Conservation (phyloP, 2,113 vertebrate genomes). For the Camelus dromedarius region DNA sequence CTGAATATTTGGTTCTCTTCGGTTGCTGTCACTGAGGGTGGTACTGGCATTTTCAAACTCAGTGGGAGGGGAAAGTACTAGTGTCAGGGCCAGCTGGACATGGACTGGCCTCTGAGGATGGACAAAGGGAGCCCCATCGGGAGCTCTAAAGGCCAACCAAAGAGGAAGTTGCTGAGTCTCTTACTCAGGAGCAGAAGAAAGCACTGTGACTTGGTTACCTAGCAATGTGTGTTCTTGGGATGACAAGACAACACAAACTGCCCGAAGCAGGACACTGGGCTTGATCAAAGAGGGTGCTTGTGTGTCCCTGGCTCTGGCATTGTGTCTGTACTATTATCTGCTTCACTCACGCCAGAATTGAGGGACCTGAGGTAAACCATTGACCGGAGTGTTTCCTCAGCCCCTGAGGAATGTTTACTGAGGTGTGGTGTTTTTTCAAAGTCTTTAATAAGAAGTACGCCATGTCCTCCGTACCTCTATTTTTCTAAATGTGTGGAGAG, state of each 20-base stretch:
- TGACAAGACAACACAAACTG: neutral
- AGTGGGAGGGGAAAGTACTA: neutral
- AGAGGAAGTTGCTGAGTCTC: slow-evolving; percentile 4
- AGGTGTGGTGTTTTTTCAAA: slow-evolving; percentile 81
- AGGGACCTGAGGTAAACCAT: slow-evolving; percentile 56
- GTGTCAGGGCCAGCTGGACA: neutral
- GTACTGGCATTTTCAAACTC: neutral
- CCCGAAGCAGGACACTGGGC: neutral
- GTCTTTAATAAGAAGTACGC: slow-evolving; percentile 74
- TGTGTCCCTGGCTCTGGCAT: neutral
- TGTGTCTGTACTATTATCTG: slow-evolving; percentile 71
- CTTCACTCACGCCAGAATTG: slow-evolving; percentile 51
- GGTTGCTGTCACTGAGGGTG: neutral
- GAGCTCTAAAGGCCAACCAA: neutral
- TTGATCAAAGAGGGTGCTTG: neutral
- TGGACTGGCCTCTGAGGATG: neutral
- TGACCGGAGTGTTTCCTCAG: slow-evolving; percentile 77
- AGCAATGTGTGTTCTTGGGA: neutral
- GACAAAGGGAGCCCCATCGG: neutral
- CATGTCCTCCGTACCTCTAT: slow-evolving; percentile 77
- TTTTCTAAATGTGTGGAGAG: slow-evolving; percentile 77
- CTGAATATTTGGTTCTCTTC: neutral
- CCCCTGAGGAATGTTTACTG: slow-evolving; percentile 78
- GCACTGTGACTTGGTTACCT: neutral
- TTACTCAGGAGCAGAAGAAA: slow-evolving; percentile 33